phyloP scores from a whole-genome alignment of 2,113 vertebrate species.

The Lepus europaeus region DNA sequence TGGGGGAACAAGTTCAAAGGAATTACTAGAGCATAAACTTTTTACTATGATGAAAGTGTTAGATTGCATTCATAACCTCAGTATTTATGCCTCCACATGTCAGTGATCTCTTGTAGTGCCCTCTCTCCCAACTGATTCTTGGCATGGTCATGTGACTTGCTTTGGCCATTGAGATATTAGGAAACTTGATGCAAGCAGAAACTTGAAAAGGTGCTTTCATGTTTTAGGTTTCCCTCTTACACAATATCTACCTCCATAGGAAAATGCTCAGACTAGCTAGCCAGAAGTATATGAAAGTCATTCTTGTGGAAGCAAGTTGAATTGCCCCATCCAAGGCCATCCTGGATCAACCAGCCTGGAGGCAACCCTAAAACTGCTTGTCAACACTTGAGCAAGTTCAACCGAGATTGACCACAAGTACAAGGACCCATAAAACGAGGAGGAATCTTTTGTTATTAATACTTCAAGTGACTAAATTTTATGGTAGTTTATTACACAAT shows the following conservation, averaged over 20 bases:
- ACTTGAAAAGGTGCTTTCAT: not conserved
- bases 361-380: not conserved
- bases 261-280: not conserved
- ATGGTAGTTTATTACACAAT: not conserved
- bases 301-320: not conserved
- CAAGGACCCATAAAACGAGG: not conserved
- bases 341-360: not conserved
- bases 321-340: not conserved
- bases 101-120: not conserved
- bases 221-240: not conserved
- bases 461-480: not conserved
- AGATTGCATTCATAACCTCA: not conserved
- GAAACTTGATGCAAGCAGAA: not conserved
- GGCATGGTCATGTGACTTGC: not conserved
- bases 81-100: not conserved
- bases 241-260: not conserved
- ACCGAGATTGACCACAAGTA: not conserved
- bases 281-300: not conserved
- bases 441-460: not conserved
- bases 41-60: not conserved
- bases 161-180: not conserved
- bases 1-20: not conserved
- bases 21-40: not conserved
- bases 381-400: not conserved
- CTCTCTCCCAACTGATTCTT: not conserved